Percentiles rank a stretch among this genome's conserved stretches.
These are phyloP conservation scores for Drosophila buzzatii DNA, from an alignment of 2,888 invertebrate species.

Conservation along the genomic window DNA sequence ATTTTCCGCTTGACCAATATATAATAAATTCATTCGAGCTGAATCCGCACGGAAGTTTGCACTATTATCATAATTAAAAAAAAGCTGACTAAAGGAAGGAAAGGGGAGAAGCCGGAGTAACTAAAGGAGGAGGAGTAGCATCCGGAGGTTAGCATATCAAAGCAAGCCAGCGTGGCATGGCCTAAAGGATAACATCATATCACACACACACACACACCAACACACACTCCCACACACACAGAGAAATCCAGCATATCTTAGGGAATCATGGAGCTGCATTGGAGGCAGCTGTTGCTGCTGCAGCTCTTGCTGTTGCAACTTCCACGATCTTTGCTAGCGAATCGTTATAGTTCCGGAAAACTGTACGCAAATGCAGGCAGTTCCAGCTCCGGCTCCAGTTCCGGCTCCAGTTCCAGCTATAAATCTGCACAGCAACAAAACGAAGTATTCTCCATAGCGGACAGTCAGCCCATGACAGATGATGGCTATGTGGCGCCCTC, in stretches of 20 bases:
- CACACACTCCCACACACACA: not conserved
- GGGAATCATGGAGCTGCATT: constrained; percentile 4
- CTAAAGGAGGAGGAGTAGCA: not conserved
- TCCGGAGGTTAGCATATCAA: constrained; percentile 11
- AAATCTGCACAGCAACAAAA: constrained; percentile 60
- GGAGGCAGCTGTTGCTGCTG: constrained; percentile 28
- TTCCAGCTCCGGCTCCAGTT: constrained; percentile 22
- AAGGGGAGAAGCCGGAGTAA: not conserved
- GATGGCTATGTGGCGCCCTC: constrained; percentile 76
- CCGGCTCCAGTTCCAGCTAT: constrained; percentile 13
- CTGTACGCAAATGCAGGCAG: constrained; percentile 55
- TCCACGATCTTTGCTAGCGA: constrained; percentile 35
- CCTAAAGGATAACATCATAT: constrained; percentile 15
- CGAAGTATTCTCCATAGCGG: constrained; percentile 79
- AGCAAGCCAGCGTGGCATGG: constrained; percentile 37
- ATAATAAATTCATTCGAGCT: constrained; percentile 53
- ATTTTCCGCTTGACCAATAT: constrained; percentile 76
- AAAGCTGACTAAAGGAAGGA: not conserved
- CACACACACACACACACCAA: constrained; percentile 12
- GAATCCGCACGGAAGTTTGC: constrained; percentile 49
- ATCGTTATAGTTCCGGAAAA: constrained; percentile 60
- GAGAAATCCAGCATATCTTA: not conserved
- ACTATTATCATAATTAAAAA: constrained; percentile 72
- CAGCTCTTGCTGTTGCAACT: constrained; percentile 46
- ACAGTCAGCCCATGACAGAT: constrained; percentile 82